Evolutionary conservation across 1,140 invertebrate genomes (phyloP).

Genomic region (Neomicropteryx cornuta): DNA sequence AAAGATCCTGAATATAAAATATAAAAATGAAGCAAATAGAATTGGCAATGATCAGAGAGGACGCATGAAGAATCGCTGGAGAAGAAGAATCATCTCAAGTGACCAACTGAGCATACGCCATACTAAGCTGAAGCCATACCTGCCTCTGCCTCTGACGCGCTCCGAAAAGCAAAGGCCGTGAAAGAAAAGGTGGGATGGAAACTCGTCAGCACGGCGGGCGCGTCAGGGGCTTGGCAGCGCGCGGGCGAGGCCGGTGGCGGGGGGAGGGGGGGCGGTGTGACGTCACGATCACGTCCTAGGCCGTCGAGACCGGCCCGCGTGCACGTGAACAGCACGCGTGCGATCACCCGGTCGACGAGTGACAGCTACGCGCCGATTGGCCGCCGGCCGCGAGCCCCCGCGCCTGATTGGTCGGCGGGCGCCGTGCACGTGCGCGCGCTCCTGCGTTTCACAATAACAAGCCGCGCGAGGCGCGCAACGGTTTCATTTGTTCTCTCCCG

Average conservation of each 20-base stretch:
- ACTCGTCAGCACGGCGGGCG: constrained; percentile 16
- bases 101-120: too few species aligned
- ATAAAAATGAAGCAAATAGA: too few species aligned
- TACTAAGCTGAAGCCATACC: too few species aligned
- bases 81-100: too few species aligned
- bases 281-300: constrained; percentile 33
- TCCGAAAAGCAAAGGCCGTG: too few species aligned
- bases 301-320: constrained; percentile 35
- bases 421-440: constrained; percentile 11
- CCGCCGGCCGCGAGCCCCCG: constrained; percentile 24
- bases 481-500: constrained; percentile 34
- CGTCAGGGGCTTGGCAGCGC: constrained; percentile 6
- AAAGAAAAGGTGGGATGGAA: too few species aligned
- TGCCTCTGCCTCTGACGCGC: too few species aligned
- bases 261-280: constrained; percentile 37
- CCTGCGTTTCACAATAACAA: constrained; percentile 16
- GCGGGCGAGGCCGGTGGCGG: constrained; percentile 13
- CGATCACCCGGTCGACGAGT: constrained; percentile 39
- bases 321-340: constrained; percentile 47
- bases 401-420: constrained; percentile 23
- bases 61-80: too few species aligned
- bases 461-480: constrained; percentile 20
- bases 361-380: constrained; percentile 38
- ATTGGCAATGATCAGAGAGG: too few species aligned
- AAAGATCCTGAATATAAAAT: too few species aligned